Evolutionary conservation across 2,797 vertebrate species (phyloP).

Genomic region (Bryconaethiops microstoma): DNA sequence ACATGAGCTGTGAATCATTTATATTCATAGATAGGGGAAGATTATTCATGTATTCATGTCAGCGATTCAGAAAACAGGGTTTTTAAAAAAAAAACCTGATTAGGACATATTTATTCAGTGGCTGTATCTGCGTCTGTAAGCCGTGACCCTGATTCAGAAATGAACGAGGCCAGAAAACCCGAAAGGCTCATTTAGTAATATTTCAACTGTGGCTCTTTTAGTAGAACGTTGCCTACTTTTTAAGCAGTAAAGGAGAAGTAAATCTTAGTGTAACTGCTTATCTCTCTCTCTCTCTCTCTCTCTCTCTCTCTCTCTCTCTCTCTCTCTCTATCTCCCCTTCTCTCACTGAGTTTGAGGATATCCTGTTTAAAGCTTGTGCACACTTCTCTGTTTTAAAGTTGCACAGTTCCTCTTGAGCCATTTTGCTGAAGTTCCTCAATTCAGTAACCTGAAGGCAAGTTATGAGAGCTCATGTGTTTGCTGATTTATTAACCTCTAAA

Average conservation of each 20-base stretch:
- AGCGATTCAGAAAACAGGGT: neutral
- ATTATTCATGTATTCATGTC: neutral
- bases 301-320: neutral
- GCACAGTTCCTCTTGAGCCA: conserved; percentile 50
- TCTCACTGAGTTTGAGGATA: conserved; percentile 38
- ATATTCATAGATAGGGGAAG: neutral
- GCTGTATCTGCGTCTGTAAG: neutral
- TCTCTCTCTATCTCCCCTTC: neutral
- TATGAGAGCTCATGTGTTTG: neutral
- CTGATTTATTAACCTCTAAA: neutral
- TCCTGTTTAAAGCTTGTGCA: conserved; percentile 50
- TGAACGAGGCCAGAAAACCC: neutral
- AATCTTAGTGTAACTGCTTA: neutral
- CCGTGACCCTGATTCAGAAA: neutral
- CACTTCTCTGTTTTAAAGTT: conserved; percentile 47
- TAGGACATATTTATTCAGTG: neutral
- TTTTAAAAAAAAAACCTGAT: neutral
- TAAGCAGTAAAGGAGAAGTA: neutral
- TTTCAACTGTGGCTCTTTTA: neutral
- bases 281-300: conserved; percentile 9
- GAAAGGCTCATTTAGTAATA: neutral
- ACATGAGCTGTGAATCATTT: neutral
- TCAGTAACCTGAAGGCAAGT: neutral
- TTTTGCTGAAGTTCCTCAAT: conserved; percentile 41
- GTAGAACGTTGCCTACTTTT: neutral